Conservation (phyloP, 2,888 invertebrate species). For the Epicampocera succincta region DNA sequence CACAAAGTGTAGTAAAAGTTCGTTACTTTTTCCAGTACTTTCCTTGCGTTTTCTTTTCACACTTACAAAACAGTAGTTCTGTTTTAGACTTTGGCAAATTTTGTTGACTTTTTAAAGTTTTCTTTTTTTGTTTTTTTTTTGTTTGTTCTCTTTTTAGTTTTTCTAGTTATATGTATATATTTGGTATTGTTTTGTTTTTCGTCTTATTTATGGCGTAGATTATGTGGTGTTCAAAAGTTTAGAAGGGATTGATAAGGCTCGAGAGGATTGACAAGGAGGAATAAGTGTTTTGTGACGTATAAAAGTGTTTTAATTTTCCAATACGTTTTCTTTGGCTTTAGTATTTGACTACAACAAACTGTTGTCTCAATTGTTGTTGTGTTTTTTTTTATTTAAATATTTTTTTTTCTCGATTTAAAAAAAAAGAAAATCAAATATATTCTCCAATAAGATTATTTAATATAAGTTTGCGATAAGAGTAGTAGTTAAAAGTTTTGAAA, state of each 20-base stretch:
- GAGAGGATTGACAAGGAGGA: background rate
- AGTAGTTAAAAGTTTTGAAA: slow-evolving; percentile 42
- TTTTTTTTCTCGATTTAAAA: slow-evolving; percentile 20
- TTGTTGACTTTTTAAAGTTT: background rate
- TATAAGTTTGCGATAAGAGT: background rate
- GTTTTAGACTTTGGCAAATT: slow-evolving; percentile 25
- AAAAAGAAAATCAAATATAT: background rate
- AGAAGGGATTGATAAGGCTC: background rate
- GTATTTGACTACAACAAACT: slow-evolving; percentile 51
- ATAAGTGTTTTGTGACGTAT: background rate
- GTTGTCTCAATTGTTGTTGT: slow-evolving; percentile 41
- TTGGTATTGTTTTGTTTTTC: too few species aligned
- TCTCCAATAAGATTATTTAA: slow-evolving; percentile 3
- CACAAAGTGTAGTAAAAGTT: background rate
- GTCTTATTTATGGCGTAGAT: too few species aligned
- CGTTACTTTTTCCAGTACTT: background rate
- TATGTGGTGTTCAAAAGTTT: too few species aligned
- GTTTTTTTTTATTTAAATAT: slow-evolving; percentile 27
- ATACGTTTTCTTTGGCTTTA: slow-evolving; percentile 1
- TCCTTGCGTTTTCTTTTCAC: background rate
- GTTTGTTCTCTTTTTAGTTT: background rate
- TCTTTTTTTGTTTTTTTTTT: background rate
- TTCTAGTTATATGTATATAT: too few species aligned
- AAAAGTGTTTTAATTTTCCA: slow-evolving; percentile 5
- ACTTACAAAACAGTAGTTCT: slow-evolving; percentile 22